Evolutionary conservation across 2,113 vertebrate species (phyloP).

Genomic region (Trogon surrucura): DNA sequence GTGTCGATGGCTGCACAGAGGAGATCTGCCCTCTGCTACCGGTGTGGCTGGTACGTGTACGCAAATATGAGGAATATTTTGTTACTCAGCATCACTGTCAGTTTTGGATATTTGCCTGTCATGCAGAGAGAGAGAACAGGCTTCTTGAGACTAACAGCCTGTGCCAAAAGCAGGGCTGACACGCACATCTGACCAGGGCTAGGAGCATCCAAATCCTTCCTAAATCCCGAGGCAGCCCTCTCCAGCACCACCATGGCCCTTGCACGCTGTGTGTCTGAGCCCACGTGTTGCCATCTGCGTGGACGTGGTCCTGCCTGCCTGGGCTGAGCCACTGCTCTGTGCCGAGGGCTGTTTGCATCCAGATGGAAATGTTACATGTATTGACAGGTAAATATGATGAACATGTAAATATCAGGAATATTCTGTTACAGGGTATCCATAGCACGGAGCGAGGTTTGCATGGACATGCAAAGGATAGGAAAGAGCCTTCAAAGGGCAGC

Average conservation of each 20-base stretch:
- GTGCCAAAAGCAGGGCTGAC: not conserved
- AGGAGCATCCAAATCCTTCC: not conserved
- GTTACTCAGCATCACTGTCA: not conserved
- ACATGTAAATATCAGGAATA: too few relatives aligned
- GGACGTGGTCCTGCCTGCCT: too few relatives aligned
- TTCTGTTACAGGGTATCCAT: not conserved
- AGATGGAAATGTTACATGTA: too few relatives aligned
- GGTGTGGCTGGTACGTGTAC: not conserved
- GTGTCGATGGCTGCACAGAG: not conserved
- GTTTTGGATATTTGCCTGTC: not conserved
- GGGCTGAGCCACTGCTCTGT: too few relatives aligned
- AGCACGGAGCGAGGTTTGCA: not conserved
- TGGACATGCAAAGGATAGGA: conserved; percentile 8
- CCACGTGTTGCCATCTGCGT: too few relatives aligned
- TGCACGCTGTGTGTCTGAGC: too few relatives aligned
- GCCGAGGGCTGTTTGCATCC: too few relatives aligned
- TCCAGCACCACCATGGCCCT: too few relatives aligned
- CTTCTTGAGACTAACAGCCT: not conserved
- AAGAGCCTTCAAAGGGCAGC: not conserved
- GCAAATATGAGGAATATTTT: not conserved
- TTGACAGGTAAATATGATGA: too few relatives aligned
- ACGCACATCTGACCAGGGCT: not conserved
- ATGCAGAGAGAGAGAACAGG: not conserved
- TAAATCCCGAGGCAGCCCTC: too few relatives aligned
- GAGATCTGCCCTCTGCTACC: not conserved